Evolutionary conservation across 2,888 invertebrate species (phyloP), one percentile per base, ranked within the genome.

Genomic region (Norana najaformis): DNA sequence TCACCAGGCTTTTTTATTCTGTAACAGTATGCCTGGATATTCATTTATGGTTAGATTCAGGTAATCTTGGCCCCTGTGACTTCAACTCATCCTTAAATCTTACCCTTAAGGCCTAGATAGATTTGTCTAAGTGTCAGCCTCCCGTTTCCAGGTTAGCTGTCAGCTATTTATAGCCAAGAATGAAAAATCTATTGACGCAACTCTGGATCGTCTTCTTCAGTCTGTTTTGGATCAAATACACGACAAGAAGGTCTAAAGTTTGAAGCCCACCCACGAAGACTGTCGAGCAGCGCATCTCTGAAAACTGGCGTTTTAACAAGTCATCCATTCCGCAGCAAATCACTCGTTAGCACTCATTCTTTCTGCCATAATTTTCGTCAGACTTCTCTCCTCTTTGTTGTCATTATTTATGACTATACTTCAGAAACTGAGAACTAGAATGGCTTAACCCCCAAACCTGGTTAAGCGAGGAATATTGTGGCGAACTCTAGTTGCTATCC

Each of bases 121-220:
- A 30, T 53, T 30, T 30, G 30, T 23, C 4, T 53, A 13, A 69
- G 69, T n/a, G 69, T 69, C 69, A 30, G 69, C n/a, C 69, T 69
- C n/a, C 30, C 11, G 69, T n/a, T 13, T 69, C 69, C 69, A 69
- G n/a, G 16, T 13, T 16, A 69, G 16, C 6, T n/a, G 69, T 69
- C 69, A 69, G 69, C 13, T 69, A n/a, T 30, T 69, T 69, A n/a
- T 3, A 23, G 13, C 69, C 30, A n/a, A 30, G 69, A 69, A 30
- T n/a, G 69, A 69, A 69, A n/a, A 69, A 69, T 69, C 69, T 69
- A 69, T 69, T 69, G 69, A 69, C 30, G 69, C 69, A n/a, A n/a
- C 69, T 11, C n/a, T 69, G 69, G n/a, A 69, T 30, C 11, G 69
- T 16, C 8, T 13, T 69, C 69, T 69, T 69, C n/a, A n/a, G 69